phyloP scores from a whole-genome alignment of 2,888 invertebrate genomes.

The Dexiosoma caninum region DNA sequence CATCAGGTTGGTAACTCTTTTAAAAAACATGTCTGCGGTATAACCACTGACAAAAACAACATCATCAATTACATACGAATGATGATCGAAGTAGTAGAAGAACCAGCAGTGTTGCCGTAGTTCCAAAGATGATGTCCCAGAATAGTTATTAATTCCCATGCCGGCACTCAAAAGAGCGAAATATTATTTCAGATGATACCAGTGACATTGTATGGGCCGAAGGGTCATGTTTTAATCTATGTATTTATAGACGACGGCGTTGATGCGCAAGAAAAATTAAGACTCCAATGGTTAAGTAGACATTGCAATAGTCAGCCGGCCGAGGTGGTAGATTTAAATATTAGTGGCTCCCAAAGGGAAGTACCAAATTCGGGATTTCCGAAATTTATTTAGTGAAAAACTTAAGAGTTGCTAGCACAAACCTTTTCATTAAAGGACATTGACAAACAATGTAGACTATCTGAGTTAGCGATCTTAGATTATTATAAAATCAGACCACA shows the following conservation, averaged over 20 bases:
- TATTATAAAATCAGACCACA: constrained; percentile 34
- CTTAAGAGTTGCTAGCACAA: not conserved
- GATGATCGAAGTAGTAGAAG: constrained; percentile 18
- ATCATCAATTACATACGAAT: not conserved
- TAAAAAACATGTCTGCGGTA: constrained; percentile 25
- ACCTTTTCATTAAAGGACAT: no score
- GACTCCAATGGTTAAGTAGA: constrained; percentile 36
- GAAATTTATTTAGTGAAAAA: not conserved
- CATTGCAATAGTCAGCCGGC: constrained; percentile 13
- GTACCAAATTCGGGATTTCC: not conserved
- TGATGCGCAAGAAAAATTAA: constrained; percentile 7
- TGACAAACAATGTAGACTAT: no score
- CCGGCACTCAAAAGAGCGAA: not conserved
- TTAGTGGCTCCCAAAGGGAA: not conserved
- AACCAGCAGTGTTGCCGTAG: not conserved
- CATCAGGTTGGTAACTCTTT: constrained; percentile 43
- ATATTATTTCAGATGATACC: constrained; percentile 46
- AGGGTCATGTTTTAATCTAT: not conserved
- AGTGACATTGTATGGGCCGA: constrained; percentile 27
- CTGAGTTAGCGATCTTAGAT: no score
- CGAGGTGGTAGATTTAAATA: not conserved
- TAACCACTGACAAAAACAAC: not conserved
- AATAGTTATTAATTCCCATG: not conserved
- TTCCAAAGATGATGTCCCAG: not conserved
- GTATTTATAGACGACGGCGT: constrained; percentile 42